Base-by-base conservation (phyloP, 2,113 vertebrate genomes). In the Phylloscopus whistleri region DNA sequence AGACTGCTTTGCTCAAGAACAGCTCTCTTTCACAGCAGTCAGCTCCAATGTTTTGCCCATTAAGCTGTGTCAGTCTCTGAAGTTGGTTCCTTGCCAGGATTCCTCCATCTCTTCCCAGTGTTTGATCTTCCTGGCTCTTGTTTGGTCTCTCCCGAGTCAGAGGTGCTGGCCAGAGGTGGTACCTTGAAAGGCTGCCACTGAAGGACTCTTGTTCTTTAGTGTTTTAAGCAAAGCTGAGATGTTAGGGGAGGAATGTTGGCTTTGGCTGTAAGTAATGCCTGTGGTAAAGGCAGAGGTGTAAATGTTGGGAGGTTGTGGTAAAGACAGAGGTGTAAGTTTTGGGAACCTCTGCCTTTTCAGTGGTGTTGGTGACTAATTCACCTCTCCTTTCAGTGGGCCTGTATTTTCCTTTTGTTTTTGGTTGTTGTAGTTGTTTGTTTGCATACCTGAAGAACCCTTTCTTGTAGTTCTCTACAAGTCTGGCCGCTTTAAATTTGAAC, bases 401-500 rank as follows among this genome's bases (percentile, higher is more conserved):
- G 1, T 56, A 28, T 72, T 60, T 89, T 72, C 28, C 79, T 67
- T 81, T 24, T 76, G 16, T 55, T 76, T 18, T 33, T 39, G 16
- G 63, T 76, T 77, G 44, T 76, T 18, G 28, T 39, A 13, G 63
- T 76, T 77, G 44, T 35, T 64, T 43, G 31, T 62, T 85, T 72
- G 46, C 0, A 0, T 56, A 52, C 19, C 30, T 52, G 48, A 62
- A 77, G 22, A 56, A 11, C 17, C 3, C 6, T 75, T 70, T 44
- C 52, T 52, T 77, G 48, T 11, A 41, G 48, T 58, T 82, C 77
- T 86, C 4, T 3, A 30, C 27, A 37, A 62, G 53, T 73, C 48
- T 77, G 53, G 11, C 37, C 8, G 6, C 30, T 63, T 77, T 13
- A 27, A 43, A 43, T 81, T 82, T 12, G 26, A 67, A 9, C 33